These are phyloP conservation scores for Aphis craccivora DNA, from an alignment of 1,140 invertebrate genomes.

Conservation along the genomic window DNA sequence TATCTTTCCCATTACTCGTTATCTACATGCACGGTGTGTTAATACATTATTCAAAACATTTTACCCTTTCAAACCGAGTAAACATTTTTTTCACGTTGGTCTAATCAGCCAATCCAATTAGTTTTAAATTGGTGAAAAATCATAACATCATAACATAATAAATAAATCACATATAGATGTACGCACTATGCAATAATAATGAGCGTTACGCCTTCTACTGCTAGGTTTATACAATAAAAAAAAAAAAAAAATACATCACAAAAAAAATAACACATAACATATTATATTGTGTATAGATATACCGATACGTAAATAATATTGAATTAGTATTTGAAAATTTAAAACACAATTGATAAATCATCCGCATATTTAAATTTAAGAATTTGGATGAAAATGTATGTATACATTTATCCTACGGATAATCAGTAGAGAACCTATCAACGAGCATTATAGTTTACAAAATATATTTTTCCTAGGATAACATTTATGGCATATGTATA, in stretches of 20 bases:
- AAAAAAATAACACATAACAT: background rate
- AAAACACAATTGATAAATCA: background rate
- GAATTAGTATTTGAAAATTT: background rate
- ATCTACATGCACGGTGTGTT: background rate
- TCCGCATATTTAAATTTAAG: background rate
- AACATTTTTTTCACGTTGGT: background rate
- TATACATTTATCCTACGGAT: background rate
- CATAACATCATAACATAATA: background rate
- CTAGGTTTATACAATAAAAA: no score
- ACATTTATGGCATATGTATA: background rate
- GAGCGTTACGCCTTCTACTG: background rate
- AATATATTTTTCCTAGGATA: background rate
- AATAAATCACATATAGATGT: background rate
- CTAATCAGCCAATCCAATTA: conserved; percentile 12
- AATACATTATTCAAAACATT: conserved; percentile 30
- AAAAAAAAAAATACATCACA: no score
- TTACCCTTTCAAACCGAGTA: background rate
- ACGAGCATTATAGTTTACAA: background rate
- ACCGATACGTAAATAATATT: background rate
- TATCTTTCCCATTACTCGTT: background rate
- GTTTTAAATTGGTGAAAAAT: conserved; percentile 34
- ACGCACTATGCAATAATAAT: background rate
- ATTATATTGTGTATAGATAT: background rate
- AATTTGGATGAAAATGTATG: no score
- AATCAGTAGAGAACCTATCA: background rate